Conservation (phyloP, 2,113 vertebrate species). For the Brachirus orientalis region DNA sequence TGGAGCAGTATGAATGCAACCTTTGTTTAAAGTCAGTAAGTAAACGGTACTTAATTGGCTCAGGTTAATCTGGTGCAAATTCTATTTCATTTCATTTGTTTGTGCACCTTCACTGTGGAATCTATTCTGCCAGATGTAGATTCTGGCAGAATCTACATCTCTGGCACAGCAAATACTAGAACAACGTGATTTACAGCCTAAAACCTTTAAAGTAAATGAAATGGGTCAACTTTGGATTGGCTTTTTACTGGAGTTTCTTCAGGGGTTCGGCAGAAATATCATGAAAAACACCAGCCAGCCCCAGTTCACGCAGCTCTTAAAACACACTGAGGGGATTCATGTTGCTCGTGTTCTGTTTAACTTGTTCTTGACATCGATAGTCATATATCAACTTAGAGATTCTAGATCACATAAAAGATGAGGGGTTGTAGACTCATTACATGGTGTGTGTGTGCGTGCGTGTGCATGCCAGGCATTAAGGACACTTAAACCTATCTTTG, state of each 20-base stretch:
- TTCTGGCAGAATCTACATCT: slow-evolving; percentile 14
- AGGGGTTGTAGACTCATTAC: slow-evolving; percentile 10
- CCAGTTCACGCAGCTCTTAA: no score
- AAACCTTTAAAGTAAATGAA: slow-evolving; percentile 40
- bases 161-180: not conserved
- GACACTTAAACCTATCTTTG: no score
- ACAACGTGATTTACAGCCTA: slow-evolving; percentile 25
- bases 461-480: no score
- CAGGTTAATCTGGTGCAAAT: no score
- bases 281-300: no score
- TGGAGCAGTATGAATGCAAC: no score
- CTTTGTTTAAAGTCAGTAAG: no score
- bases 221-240: slow-evolving; percentile 25
- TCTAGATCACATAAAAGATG: slow-evolving; percentile 38
- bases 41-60: no score
- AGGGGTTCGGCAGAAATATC: no score
- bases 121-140: no score
- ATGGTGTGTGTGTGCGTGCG: slow-evolving; percentile 18
- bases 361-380: slow-evolving; percentile 37
- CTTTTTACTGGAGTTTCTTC: slow-evolving; percentile 30
- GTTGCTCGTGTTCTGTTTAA: no score
- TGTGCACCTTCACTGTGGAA: not conserved
- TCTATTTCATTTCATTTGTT: not conserved
- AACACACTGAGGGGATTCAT: no score
- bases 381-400: slow-evolving; percentile 29